Evolutionary conservation across 2,888 invertebrate genomes (phyloP).

Genomic region (Ferrisia virgata): DNA sequence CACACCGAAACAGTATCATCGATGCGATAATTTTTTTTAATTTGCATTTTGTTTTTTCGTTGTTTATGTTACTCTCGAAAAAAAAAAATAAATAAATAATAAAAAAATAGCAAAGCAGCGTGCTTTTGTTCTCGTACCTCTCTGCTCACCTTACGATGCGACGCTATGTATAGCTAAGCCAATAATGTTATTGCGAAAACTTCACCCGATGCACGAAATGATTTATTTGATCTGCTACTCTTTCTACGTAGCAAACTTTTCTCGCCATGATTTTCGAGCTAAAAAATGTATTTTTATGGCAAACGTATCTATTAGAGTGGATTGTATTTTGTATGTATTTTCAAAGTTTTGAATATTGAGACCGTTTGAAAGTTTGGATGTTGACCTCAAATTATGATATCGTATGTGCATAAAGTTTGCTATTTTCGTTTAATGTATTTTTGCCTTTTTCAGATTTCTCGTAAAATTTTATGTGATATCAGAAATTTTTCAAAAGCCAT

Average conservation of each 20-base stretch:
- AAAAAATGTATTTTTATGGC: not conserved
- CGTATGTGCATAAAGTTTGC: too few relatives aligned
- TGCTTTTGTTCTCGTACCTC: not conserved
- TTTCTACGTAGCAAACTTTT: not conserved
- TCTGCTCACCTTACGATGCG: too few relatives aligned
- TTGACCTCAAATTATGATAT: not conserved
- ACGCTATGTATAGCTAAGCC: not conserved
- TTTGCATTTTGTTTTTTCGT: not conserved
- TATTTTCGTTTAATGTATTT: too few relatives aligned
- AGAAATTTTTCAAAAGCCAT: too few relatives aligned
- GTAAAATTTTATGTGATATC: too few relatives aligned
- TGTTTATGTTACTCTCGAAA: not conserved
- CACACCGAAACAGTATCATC: not conserved
- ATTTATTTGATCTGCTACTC: not conserved
- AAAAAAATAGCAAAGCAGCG: too few relatives aligned
- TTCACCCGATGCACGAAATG: not conserved
- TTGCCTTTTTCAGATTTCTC: too few relatives aligned
- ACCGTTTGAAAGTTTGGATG: too few relatives aligned
- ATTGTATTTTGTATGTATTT: not conserved
- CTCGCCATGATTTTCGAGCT: not conserved
- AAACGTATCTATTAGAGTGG: not conserved
- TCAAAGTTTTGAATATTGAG: not conserved
- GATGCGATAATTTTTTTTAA: constrained; percentile 9
- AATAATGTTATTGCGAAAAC: not conserved
- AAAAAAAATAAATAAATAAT: not conserved